phyloP scores from a whole-genome alignment of 2,797 vertebrate genomes.

The Podargus strigoides region DNA sequence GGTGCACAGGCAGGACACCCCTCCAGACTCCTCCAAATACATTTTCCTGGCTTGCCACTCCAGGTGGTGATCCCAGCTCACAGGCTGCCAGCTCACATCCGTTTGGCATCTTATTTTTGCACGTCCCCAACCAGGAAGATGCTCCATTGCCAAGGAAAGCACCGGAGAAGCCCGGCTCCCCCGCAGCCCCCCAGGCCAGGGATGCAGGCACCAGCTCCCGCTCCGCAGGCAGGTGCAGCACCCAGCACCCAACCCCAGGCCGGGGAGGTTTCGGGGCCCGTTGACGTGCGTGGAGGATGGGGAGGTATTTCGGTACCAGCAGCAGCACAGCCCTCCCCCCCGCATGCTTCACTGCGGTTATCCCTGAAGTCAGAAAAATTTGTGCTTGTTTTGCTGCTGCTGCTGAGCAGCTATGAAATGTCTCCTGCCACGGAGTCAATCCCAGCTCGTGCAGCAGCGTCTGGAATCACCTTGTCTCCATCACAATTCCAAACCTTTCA shows the following conservation, averaged over 20 bases:
- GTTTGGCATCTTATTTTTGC: accelerated
- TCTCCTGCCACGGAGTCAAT: neutral
- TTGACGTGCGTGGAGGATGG: neutral
- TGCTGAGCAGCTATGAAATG: constrained; percentile 9
- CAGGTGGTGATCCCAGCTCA: neutral
- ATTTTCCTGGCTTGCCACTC: accelerated
- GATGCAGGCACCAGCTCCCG: accelerated
- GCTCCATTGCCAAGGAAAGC: neutral
- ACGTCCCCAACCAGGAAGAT: neutral
- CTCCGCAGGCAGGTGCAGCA: neutral
- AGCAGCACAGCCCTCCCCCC: neutral
- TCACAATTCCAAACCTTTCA: neutral
- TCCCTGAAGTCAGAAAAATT: constrained; percentile 13
- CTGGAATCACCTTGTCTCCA: neutral
- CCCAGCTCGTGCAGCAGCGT: neutral
- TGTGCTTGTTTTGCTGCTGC: constrained; percentile 19
- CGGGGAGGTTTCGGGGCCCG: neutral
- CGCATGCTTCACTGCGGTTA: neutral
- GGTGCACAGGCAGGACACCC: neutral
- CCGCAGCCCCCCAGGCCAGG: neutral
- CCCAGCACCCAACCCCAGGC: neutral
- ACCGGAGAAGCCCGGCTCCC: accelerated
- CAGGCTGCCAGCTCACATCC: neutral
- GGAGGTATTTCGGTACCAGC: neutral
- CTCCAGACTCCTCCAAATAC: neutral